Conservation (phyloP, 2,797 vertebrate genomes). For the Mus caroli region DNA sequence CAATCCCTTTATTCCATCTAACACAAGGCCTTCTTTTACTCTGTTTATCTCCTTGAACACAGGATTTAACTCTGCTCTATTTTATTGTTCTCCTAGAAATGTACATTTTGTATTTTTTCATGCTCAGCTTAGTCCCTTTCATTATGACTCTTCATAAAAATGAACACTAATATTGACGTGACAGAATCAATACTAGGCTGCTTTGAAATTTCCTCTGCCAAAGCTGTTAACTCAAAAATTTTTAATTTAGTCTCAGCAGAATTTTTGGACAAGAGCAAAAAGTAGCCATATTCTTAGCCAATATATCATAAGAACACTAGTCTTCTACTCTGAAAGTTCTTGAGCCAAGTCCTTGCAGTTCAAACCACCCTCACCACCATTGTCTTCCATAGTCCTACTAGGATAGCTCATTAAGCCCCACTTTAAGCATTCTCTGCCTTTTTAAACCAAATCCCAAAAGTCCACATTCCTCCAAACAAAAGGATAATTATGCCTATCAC, state of each 20-base stretch:
- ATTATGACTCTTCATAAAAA: neutral
- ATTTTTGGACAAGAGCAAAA: neutral
- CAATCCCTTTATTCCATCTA: neutral
- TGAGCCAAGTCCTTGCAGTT: neutral
- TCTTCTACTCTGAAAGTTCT: neutral
- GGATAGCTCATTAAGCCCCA: neutral
- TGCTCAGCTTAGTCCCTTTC: neutral
- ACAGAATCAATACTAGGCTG: neutral
- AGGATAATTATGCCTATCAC: neutral
- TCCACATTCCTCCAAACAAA: neutral
- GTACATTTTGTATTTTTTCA: neutral
- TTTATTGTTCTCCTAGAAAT: neutral
- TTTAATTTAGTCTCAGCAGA: neutral
- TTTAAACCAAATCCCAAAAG: neutral
- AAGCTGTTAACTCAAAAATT: neutral
- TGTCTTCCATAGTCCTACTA: neutral
- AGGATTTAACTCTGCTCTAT: neutral
- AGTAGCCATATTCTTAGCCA: neutral
- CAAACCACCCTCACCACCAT: neutral
- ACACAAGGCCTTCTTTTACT: neutral
- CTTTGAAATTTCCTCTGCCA: neutral
- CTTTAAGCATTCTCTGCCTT: neutral
- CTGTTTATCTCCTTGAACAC: neutral
- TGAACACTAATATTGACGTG: neutral
- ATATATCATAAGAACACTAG: neutral